These are phyloP conservation scores for Torymus auratus DNA, from an alignment of 2,888 invertebrate species.

Conservation along the genomic window DNA sequence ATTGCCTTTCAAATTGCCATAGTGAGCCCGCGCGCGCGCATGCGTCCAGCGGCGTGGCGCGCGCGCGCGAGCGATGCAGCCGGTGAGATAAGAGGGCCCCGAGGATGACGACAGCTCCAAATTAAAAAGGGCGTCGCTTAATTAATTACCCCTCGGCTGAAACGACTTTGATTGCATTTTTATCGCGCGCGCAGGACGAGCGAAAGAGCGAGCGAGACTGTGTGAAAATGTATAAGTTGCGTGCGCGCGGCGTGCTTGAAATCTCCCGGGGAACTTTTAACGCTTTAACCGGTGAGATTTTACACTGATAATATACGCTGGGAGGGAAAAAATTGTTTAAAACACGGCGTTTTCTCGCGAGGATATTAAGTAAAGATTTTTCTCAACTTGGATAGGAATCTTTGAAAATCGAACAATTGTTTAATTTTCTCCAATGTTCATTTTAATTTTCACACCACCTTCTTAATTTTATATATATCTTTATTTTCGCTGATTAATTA, in stretches of 20 bases:
- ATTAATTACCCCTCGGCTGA: conserved; percentile 54
- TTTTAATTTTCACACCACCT: too few relatives aligned
- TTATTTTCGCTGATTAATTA: too few relatives aligned
- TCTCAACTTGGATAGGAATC: too few relatives aligned
- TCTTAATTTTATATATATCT: too few relatives aligned
- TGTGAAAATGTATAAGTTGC: background rate
- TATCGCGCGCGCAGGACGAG: conserved; percentile 35
- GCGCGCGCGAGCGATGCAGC: conserved; percentile 26
- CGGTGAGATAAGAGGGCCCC: conserved; percentile 42
- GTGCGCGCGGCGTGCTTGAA: conserved; percentile 6
- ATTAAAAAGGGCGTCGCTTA: conserved; percentile 57
- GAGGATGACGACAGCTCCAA: conserved; percentile 51
- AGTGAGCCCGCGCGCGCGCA: conserved; percentile 49
- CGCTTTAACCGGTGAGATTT: background rate
- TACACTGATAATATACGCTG: too few relatives aligned
- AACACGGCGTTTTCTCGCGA: too few relatives aligned
- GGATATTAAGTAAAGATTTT: too few relatives aligned
- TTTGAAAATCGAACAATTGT: too few relatives aligned
- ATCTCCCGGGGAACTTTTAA: conserved; percentile 9
- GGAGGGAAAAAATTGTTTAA: too few relatives aligned
- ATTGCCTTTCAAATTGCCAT: conserved; percentile 66
- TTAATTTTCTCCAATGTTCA: too few relatives aligned
- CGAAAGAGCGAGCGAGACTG: background rate
- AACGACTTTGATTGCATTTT: conserved; percentile 58
- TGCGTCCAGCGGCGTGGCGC: conserved; percentile 7